Base-by-base conservation (phyloP, 2,888 invertebrate species). In the Orchestes rusci region DNA sequence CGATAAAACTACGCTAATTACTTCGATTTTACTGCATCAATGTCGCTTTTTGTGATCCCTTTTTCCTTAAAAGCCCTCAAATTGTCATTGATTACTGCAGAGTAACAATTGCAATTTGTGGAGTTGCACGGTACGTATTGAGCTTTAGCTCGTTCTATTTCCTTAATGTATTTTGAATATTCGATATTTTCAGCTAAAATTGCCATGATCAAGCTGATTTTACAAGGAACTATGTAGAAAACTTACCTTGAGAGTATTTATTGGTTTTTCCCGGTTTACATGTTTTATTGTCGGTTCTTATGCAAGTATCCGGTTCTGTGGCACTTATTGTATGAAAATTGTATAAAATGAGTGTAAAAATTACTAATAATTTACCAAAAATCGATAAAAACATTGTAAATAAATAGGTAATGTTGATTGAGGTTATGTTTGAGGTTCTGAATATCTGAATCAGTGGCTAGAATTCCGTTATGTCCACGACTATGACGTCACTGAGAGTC, bases 31-130 rank as follows among this genome's bases (percentile, higher is more conserved):
- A 84, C 77, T 33, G 66, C 63, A 30, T 79, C 70, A 53, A 92
- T 75, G 62, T 78, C 70, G 51, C 80, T 71, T 56, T 75, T 72
- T 0, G 74, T 77, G 45, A 94, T 86, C 31, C 91, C 91, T 19
- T 47, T 43, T 32, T 74, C 69, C 53, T 73, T 69, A 66, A 85
- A 94, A 4, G 78, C 73, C 39, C 67, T 67, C 41, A 94, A 71
- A 65, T 93, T 90, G 17, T 73, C 67, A 8, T 73, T 65, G 42
- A 92, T 79, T 4, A 83, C 77, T 55, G 72, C 63, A 42, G 66
- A 64, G 60, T 80, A 76, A 59, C 87, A 87, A 37, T 70, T 73
- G 62, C 85, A 84, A 52, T 77, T 77, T 7, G 60, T 63, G 16
- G 57, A 62, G 38, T 72, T 66, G 62, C 83, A 85, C 7, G 77